These are phyloP conservation scores for Leguminivora glycinivorella DNA, from an alignment of 1,140 invertebrate species.

Conservation along the genomic window DNA sequence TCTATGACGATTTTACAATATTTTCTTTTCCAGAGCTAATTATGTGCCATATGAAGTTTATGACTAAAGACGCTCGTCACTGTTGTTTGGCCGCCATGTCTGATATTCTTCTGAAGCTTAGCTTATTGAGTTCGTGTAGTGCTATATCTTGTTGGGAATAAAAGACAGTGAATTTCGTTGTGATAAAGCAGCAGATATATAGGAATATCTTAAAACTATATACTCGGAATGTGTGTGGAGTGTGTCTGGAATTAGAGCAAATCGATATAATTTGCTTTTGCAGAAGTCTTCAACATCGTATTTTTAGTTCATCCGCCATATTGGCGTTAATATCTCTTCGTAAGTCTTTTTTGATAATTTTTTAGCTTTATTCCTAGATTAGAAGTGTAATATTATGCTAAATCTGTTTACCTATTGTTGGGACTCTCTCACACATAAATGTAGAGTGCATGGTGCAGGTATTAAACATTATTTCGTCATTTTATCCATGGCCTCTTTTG, in stretches of 20 bases:
- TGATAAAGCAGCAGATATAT: conserved; percentile 65
- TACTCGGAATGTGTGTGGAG: conserved; percentile 66
- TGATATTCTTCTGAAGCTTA: conserved; percentile 70
- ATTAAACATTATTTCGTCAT: conserved; percentile 57
- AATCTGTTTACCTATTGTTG: conserved; percentile 54
- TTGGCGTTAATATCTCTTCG: conserved; percentile 78
- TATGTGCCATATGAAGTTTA: conserved; percentile 61
- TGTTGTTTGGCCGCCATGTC: conserved; percentile 73
- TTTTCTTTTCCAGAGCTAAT: conserved; percentile 65
- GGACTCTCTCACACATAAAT: conserved; percentile 52
- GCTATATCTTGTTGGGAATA: conserved; percentile 73
- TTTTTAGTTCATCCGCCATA: conserved; percentile 79
- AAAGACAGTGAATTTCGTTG: conserved; percentile 69
- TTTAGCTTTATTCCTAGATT: conserved; percentile 64
- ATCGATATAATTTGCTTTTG: conserved; percentile 70
- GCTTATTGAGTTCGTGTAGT: conserved; percentile 66
- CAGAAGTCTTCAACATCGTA: conserved; percentile 69
- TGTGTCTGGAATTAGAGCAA: conserved; percentile 64
- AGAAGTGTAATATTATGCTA: conserved; percentile 60
- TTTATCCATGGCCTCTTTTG: conserved; percentile 67
- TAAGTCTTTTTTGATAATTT: conserved; percentile 77
- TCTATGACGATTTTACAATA: conserved; percentile 64
- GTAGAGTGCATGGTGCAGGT: conserved; percentile 61
- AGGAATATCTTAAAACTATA: conserved; percentile 60
- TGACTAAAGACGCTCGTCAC: conserved; percentile 68